These are phyloP conservation scores for Calameuta idolon DNA, from an alignment of 2,888 invertebrate species.

Conservation along the genomic window DNA sequence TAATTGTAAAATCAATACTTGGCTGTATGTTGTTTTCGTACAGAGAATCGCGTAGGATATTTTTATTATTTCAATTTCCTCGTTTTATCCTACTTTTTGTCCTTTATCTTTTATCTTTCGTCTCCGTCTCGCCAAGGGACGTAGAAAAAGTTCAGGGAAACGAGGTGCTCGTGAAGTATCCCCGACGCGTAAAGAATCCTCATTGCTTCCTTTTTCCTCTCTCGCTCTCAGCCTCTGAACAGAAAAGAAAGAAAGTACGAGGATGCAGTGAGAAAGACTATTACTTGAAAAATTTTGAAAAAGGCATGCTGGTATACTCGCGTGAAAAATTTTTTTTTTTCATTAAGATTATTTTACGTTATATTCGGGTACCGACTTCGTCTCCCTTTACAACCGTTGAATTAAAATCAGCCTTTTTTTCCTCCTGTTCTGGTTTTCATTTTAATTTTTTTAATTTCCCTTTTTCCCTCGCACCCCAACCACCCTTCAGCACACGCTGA, in stretches of 20 bases:
- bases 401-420: constrained; percentile 14
- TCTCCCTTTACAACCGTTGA: background rate
- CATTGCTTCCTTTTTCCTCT: constrained; percentile 4
- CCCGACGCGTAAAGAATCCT: constrained; percentile 12
- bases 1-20: background rate
- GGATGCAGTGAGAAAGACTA: background rate
- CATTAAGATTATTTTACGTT: background rate
- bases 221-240: background rate
- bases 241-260: background rate
- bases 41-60: background rate
- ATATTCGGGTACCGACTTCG: background rate
- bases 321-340: background rate
- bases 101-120: background rate
- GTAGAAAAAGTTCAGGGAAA: background rate
- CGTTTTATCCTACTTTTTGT: background rate
- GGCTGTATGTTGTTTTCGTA: background rate
- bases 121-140: background rate
- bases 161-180: background rate
- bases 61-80: background rate
- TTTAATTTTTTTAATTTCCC: constrained; percentile 20
- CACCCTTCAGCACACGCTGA: background rate
- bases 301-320: background rate
- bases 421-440: constrained; percentile 21
- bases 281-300: background rate
- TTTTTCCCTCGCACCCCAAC: constrained; percentile 4